Percentiles rank a stretch among this genome's conserved stretches.
Evolutionary conservation across 1,140 invertebrate species (phyloP).

Genomic region (Euborellia annulipes): DNA sequence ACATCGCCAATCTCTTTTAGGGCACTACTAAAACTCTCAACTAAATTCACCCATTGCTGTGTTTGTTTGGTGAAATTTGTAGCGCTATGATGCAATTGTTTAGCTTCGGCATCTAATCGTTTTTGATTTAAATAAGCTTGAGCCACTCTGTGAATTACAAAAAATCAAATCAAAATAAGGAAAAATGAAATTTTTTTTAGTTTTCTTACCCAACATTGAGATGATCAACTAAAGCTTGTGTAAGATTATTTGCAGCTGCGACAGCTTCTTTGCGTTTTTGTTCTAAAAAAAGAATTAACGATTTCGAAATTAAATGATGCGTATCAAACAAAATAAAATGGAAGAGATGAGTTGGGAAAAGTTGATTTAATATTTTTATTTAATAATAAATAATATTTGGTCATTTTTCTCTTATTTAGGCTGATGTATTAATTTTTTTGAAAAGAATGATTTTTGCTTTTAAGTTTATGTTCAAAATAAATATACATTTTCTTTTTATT

Average conservation of each 20-base stretch:
- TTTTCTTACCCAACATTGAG: slow-evolving; percentile 84
- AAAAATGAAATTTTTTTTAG: no score
- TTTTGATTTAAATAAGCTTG: slow-evolving; percentile 98
- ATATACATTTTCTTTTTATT: no score
- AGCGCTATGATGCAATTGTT: slow-evolving; percentile 89
- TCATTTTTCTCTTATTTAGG: no score
- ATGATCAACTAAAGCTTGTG: slow-evolving; percentile 88
- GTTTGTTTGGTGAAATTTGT: slow-evolving; percentile 92
- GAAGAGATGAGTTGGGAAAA: no score
- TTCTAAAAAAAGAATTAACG: slow-evolving; percentile 40
- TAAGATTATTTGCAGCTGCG: slow-evolving; percentile 76
- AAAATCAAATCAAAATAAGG: no score
- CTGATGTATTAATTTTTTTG: no score
- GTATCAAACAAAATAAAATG: no score
- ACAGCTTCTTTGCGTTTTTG: slow-evolving; percentile 85
- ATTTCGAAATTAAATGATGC: no score
- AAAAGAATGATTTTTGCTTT: no score
- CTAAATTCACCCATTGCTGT: slow-evolving; percentile 83
- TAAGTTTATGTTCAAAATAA: no score
- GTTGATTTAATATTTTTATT: no score
- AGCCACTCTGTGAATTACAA: slow-evolving; percentile 78
- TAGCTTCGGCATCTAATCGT: slow-evolving; percentile 89
- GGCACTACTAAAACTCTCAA: slow-evolving; percentile 88
- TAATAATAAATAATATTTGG: no score
- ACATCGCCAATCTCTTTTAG: slow-evolving; percentile 97